Conservation (phyloP, 2,888 invertebrate species). For the Schrankia costaestrigalis region DNA sequence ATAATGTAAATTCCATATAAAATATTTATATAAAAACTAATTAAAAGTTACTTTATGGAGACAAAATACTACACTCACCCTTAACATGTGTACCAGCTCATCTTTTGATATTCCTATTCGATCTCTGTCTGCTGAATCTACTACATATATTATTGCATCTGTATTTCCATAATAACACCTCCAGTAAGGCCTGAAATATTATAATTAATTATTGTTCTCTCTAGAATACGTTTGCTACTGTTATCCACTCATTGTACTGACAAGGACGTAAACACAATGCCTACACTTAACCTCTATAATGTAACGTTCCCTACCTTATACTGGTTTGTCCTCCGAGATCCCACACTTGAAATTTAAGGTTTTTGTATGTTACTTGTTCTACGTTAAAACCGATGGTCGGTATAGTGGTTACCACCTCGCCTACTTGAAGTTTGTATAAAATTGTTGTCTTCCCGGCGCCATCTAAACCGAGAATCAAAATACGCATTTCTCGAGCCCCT, state of each 20-base stretch:
- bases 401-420: conserved; percentile 98
- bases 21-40: too few species aligned
- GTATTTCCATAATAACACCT: conserved; percentile 99
- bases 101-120: conserved; percentile 99
- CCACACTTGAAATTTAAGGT: conserved; percentile 99
- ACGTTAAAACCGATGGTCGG: conserved; percentile 99
- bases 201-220: conserved; percentile 4
- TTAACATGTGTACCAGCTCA: conserved; percentile 97
- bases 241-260: background rate
- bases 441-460: conserved; percentile 99
- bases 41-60: conserved; percentile 10
- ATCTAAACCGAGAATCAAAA: conserved; percentile 97
- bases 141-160: conserved; percentile 99
- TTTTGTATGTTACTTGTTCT: conserved; percentile 99
- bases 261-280: conserved; percentile 2
- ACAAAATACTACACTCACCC: conserved; percentile 81
- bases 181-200: conserved; percentile 95
- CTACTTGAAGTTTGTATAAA: conserved; percentile 97
- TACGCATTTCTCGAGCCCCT: conserved; percentile 98
- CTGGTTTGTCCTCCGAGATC: conserved; percentile 99
- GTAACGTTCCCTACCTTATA: conserved; percentile 86
- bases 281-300: conserved; percentile 25
- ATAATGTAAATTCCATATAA: too few species aligned
- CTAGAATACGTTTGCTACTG: background rate
- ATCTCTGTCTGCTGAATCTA: conserved; percentile 99